A percentile compares a stretch with the other conserved stretches of the same genome.
Conservation (phyloP, 2,888 invertebrate genomes). For the Argyra leucocephala region DNA sequence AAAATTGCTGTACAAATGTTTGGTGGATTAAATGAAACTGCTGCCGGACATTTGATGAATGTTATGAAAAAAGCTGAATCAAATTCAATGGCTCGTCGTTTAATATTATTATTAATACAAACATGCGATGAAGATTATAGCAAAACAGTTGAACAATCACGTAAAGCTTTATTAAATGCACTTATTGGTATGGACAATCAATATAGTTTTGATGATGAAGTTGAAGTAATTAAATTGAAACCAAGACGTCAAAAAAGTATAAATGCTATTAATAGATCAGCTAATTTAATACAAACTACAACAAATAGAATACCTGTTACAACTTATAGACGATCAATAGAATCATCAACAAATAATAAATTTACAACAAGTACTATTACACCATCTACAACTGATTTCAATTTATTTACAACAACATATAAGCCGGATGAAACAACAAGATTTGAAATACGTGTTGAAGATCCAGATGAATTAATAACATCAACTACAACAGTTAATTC, state of each 20-base stretch:
- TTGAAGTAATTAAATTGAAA: slow-evolving; percentile 24
- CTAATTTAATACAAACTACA: slow-evolving; percentile 43
- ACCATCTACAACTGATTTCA: slow-evolving; percentile 10
- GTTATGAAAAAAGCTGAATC: slow-evolving; percentile 74
- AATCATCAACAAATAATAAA: slow-evolving; percentile 28
- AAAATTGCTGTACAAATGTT: slow-evolving; percentile 67
- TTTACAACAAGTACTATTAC: slow-evolving; percentile 24
- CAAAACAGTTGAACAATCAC: slow-evolving; percentile 60
- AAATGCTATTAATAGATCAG: slow-evolving; percentile 23
- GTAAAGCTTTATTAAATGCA: slow-evolving; percentile 58
- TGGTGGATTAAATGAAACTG: slow-evolving; percentile 63
- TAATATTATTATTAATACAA: slow-evolving; percentile 66
- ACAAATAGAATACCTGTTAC: slow-evolving; percentile 32
- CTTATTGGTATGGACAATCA: slow-evolving; percentile 53
- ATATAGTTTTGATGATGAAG: slow-evolving; percentile 31
- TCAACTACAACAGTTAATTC: slow-evolving; percentile 25
- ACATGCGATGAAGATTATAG: slow-evolving; percentile 66
- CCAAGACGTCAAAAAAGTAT: slow-evolving; percentile 17
- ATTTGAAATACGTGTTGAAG: slow-evolving; percentile 40
- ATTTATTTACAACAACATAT: slow-evolving; percentile 16
- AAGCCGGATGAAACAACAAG: slow-evolving; percentile 37
- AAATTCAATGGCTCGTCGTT: slow-evolving; percentile 62
- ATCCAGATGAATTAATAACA: slow-evolving; percentile 30
- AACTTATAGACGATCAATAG: slow-evolving; percentile 27
- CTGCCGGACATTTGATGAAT: slow-evolving; percentile 62